Conservation (phyloP, 1,140 invertebrate genomes). For the Riptortus pedestris region DNA sequence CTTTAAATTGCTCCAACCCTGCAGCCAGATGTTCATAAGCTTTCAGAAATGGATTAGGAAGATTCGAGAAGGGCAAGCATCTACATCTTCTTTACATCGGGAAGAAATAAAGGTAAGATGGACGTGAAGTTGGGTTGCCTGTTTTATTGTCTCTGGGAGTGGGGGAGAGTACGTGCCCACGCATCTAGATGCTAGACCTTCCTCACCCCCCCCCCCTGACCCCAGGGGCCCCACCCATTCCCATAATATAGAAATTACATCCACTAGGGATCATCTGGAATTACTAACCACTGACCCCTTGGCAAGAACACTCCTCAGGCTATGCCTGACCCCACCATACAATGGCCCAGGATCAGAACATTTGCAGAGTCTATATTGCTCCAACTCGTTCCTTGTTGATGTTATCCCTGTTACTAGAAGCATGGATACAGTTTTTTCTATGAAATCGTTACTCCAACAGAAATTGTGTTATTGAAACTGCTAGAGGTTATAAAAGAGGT, state of each 20-base stretch:
- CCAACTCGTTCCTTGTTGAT: no score
- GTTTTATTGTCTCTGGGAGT: background rate
- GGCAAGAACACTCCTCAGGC: no score
- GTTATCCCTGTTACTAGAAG: no score
- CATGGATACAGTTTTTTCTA: no score
- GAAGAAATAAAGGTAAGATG: background rate
- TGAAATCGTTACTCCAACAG: no score
- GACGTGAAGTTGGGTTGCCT: background rate
- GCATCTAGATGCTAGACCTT: background rate
- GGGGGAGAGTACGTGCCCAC: background rate
- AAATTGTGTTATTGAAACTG: no score
- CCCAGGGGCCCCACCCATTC: background rate
- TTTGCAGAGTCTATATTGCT: no score
- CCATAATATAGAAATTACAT: background rate
- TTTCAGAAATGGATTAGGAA: background rate
- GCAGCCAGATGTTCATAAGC: background rate
- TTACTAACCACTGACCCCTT: background rate
- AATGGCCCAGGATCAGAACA: no score
- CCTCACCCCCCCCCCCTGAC: background rate
- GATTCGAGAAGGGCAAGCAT: background rate
- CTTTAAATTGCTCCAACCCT: no score
- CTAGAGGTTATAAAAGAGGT: no score
- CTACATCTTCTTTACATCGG: background rate
- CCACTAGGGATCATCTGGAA: background rate
- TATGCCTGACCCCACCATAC: no score